phyloP scores from a whole-genome alignment of 2,113 vertebrate genomes.

The Otis tarda region DNA sequence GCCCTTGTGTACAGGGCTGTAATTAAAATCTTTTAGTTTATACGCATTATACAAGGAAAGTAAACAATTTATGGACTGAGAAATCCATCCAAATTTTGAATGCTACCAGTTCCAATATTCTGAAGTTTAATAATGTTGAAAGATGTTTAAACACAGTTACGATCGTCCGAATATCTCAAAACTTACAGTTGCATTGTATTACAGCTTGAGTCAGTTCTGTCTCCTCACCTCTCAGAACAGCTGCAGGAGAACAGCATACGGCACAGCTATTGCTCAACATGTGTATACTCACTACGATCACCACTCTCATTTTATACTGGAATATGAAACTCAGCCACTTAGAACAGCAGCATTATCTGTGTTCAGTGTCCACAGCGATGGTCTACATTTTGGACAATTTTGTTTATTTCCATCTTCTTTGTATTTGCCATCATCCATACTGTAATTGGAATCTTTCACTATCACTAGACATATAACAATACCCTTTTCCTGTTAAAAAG shows the following conservation, averaged over 20 bases:
- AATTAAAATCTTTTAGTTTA: background rate
- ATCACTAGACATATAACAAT: background rate
- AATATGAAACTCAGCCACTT: background rate
- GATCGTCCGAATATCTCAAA: background rate
- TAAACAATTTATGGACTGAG: background rate
- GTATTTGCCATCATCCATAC: background rate
- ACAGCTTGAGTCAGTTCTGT: background rate
- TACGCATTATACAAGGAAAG: background rate
- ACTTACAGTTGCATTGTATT: background rate
- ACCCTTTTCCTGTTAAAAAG: background rate
- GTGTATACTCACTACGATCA: background rate
- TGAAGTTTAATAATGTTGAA: background rate
- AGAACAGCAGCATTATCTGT: background rate
- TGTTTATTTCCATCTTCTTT: background rate
- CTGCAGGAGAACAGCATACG: background rate
- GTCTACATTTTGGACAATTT: background rate
- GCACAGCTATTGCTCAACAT: background rate
- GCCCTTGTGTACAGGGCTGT: background rate
- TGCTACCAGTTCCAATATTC: background rate
- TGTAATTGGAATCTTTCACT: background rate
- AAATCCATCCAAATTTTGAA: background rate
- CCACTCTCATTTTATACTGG: background rate
- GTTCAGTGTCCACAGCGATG: background rate
- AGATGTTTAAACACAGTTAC: background rate
- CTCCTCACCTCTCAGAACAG: background rate